Evolutionary conservation across 2,113 vertebrate genomes (phyloP), one percentile per base, ranked within the genome.

Genomic region (Scomber colias): DNA sequence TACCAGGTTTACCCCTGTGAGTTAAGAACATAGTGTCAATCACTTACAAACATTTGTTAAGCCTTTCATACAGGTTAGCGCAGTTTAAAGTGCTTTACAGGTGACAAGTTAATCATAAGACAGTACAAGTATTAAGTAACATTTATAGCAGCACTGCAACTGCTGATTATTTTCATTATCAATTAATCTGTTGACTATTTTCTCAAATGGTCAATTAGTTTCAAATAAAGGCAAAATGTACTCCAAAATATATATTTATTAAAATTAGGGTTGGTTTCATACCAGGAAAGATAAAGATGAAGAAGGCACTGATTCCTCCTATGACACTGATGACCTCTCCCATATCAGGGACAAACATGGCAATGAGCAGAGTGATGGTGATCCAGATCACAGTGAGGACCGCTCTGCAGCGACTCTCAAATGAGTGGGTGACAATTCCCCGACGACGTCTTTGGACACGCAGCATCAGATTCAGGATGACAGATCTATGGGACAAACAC

Each of bases 261-360:
- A 0, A 40, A 40, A 40, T 14, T 31, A 46, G 24, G 3, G 30
- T 44, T 61, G 14, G 71, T 86, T 69, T 73, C 71, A 68, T 92
- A 97, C 98, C 98, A 84, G 98, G 98, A 81, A 99, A 99, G 77
- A 97, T 96, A 85, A 99, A 98, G 92, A 99, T 99, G 94, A 99
- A 99, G 93, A 97, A 98, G 50, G 98, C 95, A 0, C 97, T 98
- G 93, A 99, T 93, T 71, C 98, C 96, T 0, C 98, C 97, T 0
- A 98, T 98, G 81, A 98, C 89, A 1, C 96, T 94, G 5, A 99
- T 96, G 87, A 99, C 91, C 4, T 98, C 87, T 3, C 96, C 92
- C 46, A 99, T 98, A 94, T 99, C 97, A 0, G 97, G 98, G 30
- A 98, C 96, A 0, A 95, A 95, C 44, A 99, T 93, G 73, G 97